Evolutionary conservation across 1,140 invertebrate genomes (phyloP).

Genomic region (Anastatus disparis): DNA sequence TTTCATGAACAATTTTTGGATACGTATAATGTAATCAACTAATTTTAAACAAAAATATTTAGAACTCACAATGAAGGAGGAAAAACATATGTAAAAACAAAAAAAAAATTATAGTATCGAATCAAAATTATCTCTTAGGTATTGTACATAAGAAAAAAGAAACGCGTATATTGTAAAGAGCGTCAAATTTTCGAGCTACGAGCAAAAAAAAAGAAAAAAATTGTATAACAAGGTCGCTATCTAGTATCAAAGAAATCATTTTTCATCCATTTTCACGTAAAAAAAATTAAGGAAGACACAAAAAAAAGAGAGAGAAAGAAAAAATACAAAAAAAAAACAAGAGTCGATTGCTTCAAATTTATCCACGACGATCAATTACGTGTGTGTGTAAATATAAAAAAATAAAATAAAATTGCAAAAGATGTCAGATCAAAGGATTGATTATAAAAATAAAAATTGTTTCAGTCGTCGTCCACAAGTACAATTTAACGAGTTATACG

Average conservation of each 20-base stretch:
- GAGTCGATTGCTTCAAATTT: constrained; percentile 22
- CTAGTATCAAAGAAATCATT: constrained; percentile 19
- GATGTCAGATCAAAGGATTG: background rate
- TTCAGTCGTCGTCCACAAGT: constrained; percentile 19
- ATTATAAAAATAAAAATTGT: constrained; percentile 17
- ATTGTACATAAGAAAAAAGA: constrained; percentile 27
- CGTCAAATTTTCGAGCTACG: background rate
- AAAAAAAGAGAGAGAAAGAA: constrained; percentile 21
- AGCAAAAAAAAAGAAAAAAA: too few relatives aligned
- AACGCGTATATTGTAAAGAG: constrained; percentile 23
- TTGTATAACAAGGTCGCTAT: constrained; percentile 4
- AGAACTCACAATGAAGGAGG: constrained; percentile 9
- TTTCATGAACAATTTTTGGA: too few relatives aligned
- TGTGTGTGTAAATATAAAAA: constrained; percentile 33
- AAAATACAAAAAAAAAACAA: background rate
- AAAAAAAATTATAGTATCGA: constrained; percentile 22
- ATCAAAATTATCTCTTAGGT: constrained; percentile 33
- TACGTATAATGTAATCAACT: too few relatives aligned
- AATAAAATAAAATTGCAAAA: too few relatives aligned
- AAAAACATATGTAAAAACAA: constrained; percentile 28
- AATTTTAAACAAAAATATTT: too few relatives aligned
- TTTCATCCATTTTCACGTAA: constrained; percentile 7
- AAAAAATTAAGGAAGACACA: background rate
- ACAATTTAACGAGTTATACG: constrained; percentile 33
- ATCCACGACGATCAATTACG: constrained; percentile 19